These are phyloP conservation scores for Eutolmus rufibarbis DNA, from an alignment of 2,888 invertebrate species.

Conservation along the genomic window DNA sequence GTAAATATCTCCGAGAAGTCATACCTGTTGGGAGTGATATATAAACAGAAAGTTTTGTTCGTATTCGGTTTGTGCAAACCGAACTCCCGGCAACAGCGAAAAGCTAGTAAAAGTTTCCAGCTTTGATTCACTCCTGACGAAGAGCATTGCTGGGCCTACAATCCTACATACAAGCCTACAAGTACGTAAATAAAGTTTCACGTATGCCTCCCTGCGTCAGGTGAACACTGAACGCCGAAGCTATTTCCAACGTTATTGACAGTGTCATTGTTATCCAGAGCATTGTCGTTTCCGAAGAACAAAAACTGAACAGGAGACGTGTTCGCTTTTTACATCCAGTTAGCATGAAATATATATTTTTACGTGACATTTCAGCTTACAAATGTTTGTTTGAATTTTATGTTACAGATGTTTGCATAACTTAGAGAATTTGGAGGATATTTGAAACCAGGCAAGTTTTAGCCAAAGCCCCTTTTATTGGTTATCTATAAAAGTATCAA, in stretches of 20 bases:
- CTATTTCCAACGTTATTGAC: not conserved
- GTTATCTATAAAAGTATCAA: not conserved
- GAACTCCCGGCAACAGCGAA: not conserved
- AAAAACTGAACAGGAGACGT: not conserved
- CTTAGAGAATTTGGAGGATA: not conserved
- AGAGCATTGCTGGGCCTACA: not conserved
- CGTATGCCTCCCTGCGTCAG: not conserved
- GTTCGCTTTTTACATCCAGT: not conserved
- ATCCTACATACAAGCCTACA: not conserved
- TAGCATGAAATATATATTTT: not conserved
- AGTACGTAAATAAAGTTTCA: not conserved
- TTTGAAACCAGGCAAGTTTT: not conserved
- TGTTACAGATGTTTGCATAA: not conserved
- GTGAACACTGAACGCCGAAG: not conserved
- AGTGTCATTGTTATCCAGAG: not conserved
- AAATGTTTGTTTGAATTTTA: not conserved
- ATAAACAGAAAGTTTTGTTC: conserved; percentile 16
- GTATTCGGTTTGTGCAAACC: not conserved
- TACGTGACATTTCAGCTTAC: not conserved
- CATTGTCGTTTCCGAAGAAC: not conserved
- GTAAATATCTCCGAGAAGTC: not conserved
- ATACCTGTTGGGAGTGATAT: conserved; percentile 11
- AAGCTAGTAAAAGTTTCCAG: not conserved
- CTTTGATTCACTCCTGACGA: not conserved
- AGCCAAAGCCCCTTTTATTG: not conserved